Base-by-base conservation (phyloP, 2,888 invertebrate genomes). In the Plemyria rubiginata region DNA sequence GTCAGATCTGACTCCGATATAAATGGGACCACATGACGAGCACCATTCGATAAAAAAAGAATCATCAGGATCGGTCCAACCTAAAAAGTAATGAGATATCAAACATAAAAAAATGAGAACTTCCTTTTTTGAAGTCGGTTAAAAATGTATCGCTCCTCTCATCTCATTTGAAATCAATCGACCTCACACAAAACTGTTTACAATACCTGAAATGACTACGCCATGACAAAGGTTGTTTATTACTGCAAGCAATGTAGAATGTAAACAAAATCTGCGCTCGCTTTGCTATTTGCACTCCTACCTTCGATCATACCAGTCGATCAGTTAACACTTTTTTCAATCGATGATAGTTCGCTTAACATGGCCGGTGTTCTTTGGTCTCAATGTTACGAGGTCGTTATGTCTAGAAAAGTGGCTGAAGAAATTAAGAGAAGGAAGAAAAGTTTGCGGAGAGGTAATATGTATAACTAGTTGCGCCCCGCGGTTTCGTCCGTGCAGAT, bases 401-500 rank as follows among this genome's bases (percentile, higher is more conserved):
- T 79, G 71, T 68, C 76, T 1, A 73, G 68, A 46, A 82, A 78
- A 67, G 78, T 78, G 0, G 76, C 72, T 0, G 86, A 88, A 15
- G 87, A 87, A 56, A 87, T 88, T 46, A 80, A 72, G 38, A 77
- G 60, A 11, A 74, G 80, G 60, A 87, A 84, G 49, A 74, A 74
- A 29, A 82, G 79, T 67, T 80, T 88, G 60, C 76, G 82, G 9
- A 72, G 87, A 82, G 87, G 88, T 88, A 40, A n/a, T n/a, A n/a
- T n/a, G n/a, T n/a, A n/a, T n/a, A n/a, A n/a, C n/a, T n/a, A n/a
- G n/a, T n/a, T n/a, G n/a, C n/a, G n/a, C n/a, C n/a, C n/a, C n/a
- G n/a, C n/a, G n/a, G n/a, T n/a, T n/a, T n/a, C n/a, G n/a, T n/a
- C n/a, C n/a, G n/a, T n/a, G n/a, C n/a, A n/a, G n/a, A n/a, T n/a